These are phyloP conservation scores for Stratiomys singularior DNA, from an alignment of 2,888 invertebrate genomes.

Conservation along the genomic window DNA sequence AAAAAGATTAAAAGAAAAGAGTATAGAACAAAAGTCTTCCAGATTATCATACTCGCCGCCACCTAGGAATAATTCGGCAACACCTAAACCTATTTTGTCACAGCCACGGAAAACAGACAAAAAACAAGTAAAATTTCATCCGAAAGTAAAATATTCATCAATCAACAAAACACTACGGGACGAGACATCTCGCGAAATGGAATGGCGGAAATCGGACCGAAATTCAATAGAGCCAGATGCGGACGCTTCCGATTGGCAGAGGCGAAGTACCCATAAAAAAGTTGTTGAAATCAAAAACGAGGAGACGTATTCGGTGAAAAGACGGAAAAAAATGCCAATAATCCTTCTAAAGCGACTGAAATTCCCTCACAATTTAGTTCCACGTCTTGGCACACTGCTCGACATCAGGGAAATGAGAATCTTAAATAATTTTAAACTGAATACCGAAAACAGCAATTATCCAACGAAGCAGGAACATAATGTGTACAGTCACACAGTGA, in stretches of 20 bases:
- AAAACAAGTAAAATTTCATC: background rate
- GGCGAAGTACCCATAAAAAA: no score
- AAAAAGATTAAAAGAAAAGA: no score
- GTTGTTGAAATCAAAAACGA: background rate
- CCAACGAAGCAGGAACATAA: background rate
- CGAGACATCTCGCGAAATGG: no score
- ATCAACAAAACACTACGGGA: no score
- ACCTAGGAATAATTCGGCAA: no score
- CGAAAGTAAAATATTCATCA: background rate
- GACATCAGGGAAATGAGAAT: background rate
- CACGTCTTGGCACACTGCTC: background rate
- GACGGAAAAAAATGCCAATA: background rate
- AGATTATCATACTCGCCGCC: no score
- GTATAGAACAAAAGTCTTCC: no score
- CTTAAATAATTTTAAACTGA: background rate
- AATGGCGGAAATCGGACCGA: no score
- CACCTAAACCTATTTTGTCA: no score
- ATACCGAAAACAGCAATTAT: no score
- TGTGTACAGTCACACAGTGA: background rate
- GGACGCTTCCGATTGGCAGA: no score
- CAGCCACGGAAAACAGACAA: background rate
- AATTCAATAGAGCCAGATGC: no score
- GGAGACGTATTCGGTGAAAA: background rate
- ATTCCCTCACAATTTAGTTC: background rate
- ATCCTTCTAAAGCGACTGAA: background rate